These are phyloP conservation scores for Drepana falcataria DNA, from an alignment of 2,888 invertebrate species.

Conservation along the genomic window DNA sequence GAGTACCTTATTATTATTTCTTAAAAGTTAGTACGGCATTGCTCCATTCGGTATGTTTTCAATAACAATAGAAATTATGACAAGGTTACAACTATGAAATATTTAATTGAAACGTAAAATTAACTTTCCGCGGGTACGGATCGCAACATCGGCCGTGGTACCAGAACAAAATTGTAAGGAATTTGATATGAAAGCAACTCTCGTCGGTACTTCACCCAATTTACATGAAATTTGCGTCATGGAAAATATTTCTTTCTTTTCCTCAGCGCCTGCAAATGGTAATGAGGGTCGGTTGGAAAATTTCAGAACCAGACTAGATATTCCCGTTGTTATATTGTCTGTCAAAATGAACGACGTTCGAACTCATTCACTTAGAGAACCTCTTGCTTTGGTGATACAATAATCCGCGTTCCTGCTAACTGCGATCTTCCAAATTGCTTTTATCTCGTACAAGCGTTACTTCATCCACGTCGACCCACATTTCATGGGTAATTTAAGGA, in stretches of 20 bases:
- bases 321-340: conserved; percentile 43
- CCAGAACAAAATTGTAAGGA: conserved; percentile 49
- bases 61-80: no score
- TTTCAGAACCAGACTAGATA: conserved; percentile 63
- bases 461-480: no score
- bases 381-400: not conserved
- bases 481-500: no score
- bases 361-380: conserved; percentile 29
- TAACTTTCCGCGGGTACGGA: conserved; percentile 33
- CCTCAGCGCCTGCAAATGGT: conserved; percentile 58
- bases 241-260: conserved; percentile 57
- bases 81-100: no score
- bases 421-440: not conserved
- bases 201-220: conserved; percentile 52
- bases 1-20: no score
- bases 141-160: conserved; percentile 34
- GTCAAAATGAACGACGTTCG: conserved; percentile 36
- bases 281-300: conserved; percentile 64
- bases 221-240: conserved; percentile 69
- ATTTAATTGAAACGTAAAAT: conserved; percentile 17
- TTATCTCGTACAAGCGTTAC: not conserved
- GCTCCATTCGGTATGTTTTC: no score
- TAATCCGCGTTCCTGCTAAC: no score
- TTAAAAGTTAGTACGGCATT: no score
- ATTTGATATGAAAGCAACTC: conserved; percentile 32